Percentiles rank a stretch among this genome's conserved stretches.
These are phyloP conservation scores for Gymnothorax javanicus DNA, from an alignment of 2,797 vertebrate species.

Conservation along the genomic window DNA sequence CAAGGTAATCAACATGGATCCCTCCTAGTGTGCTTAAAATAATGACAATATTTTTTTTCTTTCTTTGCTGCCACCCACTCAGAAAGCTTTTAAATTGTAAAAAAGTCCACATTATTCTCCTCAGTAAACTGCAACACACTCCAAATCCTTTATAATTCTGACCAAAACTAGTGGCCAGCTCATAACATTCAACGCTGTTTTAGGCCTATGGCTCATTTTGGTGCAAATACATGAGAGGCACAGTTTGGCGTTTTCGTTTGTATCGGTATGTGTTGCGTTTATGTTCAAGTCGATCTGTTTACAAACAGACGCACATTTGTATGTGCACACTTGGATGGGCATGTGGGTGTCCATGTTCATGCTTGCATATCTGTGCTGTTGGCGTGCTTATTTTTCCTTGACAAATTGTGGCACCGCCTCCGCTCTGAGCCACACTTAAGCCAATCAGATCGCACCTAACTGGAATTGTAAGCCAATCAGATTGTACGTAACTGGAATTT, in stretches of 20 bases:
- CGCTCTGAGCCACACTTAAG: too few relatives aligned
- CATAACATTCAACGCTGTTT: neutral
- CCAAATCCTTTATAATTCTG: neutral
- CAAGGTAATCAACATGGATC: neutral
- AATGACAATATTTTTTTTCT: neutral
- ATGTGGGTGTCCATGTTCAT: too few relatives aligned
- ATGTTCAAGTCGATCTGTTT: neutral
- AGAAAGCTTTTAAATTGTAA: too few relatives aligned
- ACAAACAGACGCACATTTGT: too few relatives aligned
- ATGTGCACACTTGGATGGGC: too few relatives aligned
- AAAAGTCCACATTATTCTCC: too few relatives aligned
- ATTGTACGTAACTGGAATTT: too few relatives aligned
- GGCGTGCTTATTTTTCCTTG: too few relatives aligned
- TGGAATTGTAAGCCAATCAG: too few relatives aligned
- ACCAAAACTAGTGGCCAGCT: neutral
- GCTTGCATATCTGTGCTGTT: too few relatives aligned
- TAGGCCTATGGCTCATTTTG: neutral
- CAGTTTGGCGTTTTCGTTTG: conserved; percentile 65
- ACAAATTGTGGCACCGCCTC: too few relatives aligned
- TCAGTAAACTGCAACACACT: neutral
- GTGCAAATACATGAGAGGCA: conserved; percentile 46
- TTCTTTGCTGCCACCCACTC: neutral
- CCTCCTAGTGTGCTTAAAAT: neutral
- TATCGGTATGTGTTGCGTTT: neutral
- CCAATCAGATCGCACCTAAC: too few relatives aligned